These are phyloP conservation scores for Eustalomyia histrio DNA, from an alignment of 2,888 invertebrate species.

Conservation along the genomic window DNA sequence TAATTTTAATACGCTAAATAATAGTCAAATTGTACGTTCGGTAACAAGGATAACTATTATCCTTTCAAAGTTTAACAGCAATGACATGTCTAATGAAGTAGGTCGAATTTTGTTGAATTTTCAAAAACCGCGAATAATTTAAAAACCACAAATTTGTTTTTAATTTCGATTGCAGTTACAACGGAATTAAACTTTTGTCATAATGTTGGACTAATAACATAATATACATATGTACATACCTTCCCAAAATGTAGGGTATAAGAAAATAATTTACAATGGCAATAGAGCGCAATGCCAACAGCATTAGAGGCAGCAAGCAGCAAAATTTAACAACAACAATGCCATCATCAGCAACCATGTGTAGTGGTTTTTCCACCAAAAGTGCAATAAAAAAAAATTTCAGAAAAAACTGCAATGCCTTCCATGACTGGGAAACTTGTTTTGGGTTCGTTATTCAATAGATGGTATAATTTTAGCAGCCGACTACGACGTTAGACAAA, in stretches of 20 bases:
- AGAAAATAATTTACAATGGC: slow-evolving; percentile 39
- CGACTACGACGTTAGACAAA: slow-evolving; percentile 55
- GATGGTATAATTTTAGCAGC: slow-evolving; percentile 28
- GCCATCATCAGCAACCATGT: slow-evolving; percentile 35
- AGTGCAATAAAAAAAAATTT: neutral
- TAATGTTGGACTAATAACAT: no score
- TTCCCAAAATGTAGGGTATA: slow-evolving; percentile 17
- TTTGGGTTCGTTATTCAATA: slow-evolving; percentile 60
- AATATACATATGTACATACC: no score
- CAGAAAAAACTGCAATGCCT: slow-evolving; percentile 53
- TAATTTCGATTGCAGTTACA: no score
- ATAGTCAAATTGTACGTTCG: no score
- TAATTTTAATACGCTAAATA: no score
- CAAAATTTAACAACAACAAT: slow-evolving; percentile 38
- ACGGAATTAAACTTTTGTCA: no score
- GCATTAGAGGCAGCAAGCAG: slow-evolving; percentile 37
- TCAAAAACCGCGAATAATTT: no score
- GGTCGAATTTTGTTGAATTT: no score
- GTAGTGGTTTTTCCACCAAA: slow-evolving; percentile 56
- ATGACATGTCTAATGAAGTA: no score
- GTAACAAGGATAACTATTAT: no score
- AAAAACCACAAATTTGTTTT: no score
- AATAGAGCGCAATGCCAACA: slow-evolving; percentile 59
- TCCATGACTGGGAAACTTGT: slow-evolving; percentile 61
- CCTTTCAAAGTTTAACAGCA: no score